Evolutionary conservation across 1,140 invertebrate genomes (phyloP).

Genomic region (Leptinotarsa lineolata): DNA sequence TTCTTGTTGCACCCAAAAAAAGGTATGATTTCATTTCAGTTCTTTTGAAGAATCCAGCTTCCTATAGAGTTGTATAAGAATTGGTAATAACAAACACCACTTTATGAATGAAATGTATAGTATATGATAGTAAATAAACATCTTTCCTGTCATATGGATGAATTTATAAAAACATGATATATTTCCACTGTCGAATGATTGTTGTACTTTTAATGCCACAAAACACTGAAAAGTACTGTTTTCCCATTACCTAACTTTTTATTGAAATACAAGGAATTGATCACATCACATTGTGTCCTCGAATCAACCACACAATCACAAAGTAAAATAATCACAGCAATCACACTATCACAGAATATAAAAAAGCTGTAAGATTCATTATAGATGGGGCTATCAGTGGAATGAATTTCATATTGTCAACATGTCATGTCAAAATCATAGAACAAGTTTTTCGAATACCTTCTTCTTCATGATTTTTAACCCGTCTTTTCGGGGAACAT

Average conservation of each 20-base stretch:
- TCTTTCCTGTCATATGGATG: conserved; percentile 37
- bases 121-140: conserved; percentile 52
- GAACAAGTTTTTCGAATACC: too few relatives aligned
- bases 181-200: neutral
- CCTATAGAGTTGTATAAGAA: conserved; percentile 21
- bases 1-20: conserved; percentile 11
- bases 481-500: too few relatives aligned
- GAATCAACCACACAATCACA: conserved; percentile 34
- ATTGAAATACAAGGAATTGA: conserved; percentile 29
- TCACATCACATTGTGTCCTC: conserved; percentile 29
- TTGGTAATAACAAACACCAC: conserved; percentile 41
- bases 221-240: conserved; percentile 12
- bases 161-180: conserved; percentile 21
- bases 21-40: conserved; percentile 12
- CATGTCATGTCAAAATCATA: too few relatives aligned
- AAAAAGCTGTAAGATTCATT: too few relatives aligned
- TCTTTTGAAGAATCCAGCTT: neutral
- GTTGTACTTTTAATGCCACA: neutral
- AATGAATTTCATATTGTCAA: too few relatives aligned
- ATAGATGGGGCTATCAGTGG: too few relatives aligned
- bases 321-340: conserved; percentile 35
- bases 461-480: too few relatives aligned
- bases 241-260: conserved; percentile 41
- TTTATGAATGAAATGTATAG: conserved; percentile 52
- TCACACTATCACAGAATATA: neutral